Conservation (phyloP, 2,113 vertebrate species). For the Labrus mixtus region DNA sequence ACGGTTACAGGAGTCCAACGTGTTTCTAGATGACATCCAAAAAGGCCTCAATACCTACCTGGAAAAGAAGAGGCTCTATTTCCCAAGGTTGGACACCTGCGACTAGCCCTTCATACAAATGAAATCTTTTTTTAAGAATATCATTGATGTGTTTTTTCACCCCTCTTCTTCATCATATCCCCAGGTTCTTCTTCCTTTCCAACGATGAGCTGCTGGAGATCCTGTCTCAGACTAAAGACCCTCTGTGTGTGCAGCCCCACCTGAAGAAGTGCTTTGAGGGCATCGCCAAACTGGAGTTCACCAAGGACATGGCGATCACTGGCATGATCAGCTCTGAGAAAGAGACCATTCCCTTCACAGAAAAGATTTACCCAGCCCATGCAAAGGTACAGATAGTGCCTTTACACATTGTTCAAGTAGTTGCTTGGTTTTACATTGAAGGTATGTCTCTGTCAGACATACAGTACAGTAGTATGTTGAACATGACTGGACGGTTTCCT, state of each 20-base stretch:
- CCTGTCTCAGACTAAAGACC: slow-evolving; percentile 94
- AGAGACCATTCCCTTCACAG: slow-evolving; percentile 87
- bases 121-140: no score
- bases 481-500: no score
- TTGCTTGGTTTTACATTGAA: no score
- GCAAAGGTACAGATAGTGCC: slow-evolving; percentile 85
- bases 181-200: slow-evolving; percentile 94
- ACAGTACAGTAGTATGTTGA: no score
- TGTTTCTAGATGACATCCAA: slow-evolving; percentile 91
- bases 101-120: neutral
- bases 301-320: slow-evolving; percentile 82
- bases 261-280: slow-evolving; percentile 97
- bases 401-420: neutral
- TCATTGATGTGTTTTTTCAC: neutral
- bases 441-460: no score
- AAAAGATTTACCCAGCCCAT: slow-evolving; percentile 86
- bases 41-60: slow-evolving; percentile 91
- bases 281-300: slow-evolving; percentile 91
- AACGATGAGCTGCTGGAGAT: slow-evolving; percentile 95
- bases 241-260: slow-evolving; percentile 91
- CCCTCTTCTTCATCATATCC: neutral
- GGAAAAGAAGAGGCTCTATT: slow-evolving; percentile 93
- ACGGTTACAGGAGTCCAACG: slow-evolving; percentile 89
- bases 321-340: slow-evolving; percentile 96
- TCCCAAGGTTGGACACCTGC: slow-evolving; percentile 85